Evolutionary conservation across 2,888 invertebrate genomes (phyloP).

Genomic region (Yponomeuta sedellus): DNA sequence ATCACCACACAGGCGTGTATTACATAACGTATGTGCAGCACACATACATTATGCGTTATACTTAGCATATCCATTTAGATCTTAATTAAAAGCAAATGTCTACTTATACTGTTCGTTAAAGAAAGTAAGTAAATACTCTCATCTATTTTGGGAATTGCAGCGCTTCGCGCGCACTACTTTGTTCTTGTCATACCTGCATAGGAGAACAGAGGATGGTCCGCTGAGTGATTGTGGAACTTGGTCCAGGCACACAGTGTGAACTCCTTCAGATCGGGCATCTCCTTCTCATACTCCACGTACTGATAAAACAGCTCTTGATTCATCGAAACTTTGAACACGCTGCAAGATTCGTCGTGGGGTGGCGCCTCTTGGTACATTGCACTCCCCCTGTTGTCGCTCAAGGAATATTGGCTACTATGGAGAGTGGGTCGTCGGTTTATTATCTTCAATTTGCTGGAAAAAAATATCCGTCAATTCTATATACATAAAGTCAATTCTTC

Average conservation of each 20-base stretch:
- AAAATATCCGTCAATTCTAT: no score
- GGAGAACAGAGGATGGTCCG: conserved; percentile 89
- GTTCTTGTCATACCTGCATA: conserved; percentile 80
- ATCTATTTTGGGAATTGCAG: no score
- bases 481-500: not conserved
- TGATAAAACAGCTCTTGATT: conserved; percentile 82
- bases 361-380: conserved; percentile 30
- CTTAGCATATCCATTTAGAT: no score
- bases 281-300: conserved; percentile 84
- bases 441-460: conserved; percentile 37
- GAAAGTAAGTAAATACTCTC: no score
- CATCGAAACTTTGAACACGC: conserved; percentile 82
- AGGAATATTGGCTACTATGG: conserved; percentile 15
- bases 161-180: no score
- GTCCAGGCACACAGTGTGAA: conserved; percentile 91
- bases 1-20: no score
- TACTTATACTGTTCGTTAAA: no score
- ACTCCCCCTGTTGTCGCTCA: conserved; percentile 37
- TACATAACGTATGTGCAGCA: no score
- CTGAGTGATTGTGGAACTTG: conserved; percentile 87
- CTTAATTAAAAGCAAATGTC: no score
- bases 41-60: no score
- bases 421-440: conserved; percentile 48
- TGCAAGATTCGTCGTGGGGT: conserved; percentile 72
- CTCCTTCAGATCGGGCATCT: conserved; percentile 85